Percentiles rank a stretch among this genome's conserved stretches.
Evolutionary conservation across 2,797 vertebrate genomes (phyloP).

Genomic region (Gila robusta): DNA sequence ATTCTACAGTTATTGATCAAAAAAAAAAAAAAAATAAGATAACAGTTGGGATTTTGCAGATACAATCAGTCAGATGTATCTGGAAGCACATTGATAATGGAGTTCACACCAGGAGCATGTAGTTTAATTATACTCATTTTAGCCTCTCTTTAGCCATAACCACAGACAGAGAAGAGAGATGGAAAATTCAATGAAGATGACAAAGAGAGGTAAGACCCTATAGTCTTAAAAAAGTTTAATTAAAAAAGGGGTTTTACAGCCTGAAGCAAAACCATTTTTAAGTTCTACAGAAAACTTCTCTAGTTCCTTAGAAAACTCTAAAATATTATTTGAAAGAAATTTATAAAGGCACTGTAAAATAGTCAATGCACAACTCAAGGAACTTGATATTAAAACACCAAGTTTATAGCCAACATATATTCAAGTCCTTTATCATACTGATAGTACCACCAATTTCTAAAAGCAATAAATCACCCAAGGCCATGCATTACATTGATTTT

Average conservation of each 20-base stretch:
- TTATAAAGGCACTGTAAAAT: neutral
- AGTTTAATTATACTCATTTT: conserved; percentile 40
- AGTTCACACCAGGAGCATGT: conserved; percentile 46
- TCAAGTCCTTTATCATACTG: neutral
- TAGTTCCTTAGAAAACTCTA: neutral
- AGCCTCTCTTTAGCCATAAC: neutral
- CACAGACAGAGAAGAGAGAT: conserved; percentile 17
- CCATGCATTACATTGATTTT: neutral
- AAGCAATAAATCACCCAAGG: conserved; percentile 3
- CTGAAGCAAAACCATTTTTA: neutral
- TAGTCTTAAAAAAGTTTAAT: neutral
- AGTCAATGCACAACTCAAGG: neutral
- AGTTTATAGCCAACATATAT: neutral
- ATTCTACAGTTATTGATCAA: conserved; percentile 37
- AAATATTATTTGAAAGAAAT: neutral
- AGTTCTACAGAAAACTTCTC: neutral
- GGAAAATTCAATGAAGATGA: neutral
- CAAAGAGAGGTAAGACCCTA: conserved; percentile 1
- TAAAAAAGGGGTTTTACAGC: neutral
- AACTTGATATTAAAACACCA: neutral
- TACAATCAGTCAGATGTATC: conserved; percentile 34
- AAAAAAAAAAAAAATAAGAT: conserved; percentile 8
- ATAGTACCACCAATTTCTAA: neutral
- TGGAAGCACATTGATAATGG: conserved; percentile 27
- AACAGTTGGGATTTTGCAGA: conserved; percentile 30